Conservation (phyloP, 2,113 vertebrate species). For the Sapajus apella region DNA sequence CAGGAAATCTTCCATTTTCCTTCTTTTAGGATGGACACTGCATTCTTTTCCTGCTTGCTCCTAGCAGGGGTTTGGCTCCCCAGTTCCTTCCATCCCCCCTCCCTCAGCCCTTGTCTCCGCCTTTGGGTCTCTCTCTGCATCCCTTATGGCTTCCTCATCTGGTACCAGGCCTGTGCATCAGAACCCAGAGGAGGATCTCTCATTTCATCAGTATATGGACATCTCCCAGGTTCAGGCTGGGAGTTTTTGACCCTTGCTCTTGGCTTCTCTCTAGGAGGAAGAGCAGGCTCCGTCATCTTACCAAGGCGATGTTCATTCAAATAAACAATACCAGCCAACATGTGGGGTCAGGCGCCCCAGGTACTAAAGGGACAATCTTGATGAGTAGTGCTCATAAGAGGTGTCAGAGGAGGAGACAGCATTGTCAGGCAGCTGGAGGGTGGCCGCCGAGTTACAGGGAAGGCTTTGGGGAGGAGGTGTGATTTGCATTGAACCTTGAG, state of each 20-base stretch:
- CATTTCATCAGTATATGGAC: background rate
- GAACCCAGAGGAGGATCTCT: background rate
- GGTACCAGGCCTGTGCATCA: background rate
- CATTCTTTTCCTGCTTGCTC: slow-evolving; percentile 40
- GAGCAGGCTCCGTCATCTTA: background rate
- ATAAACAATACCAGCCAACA: background rate
- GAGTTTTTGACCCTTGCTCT: background rate
- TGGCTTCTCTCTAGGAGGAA: background rate
- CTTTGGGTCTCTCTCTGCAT: background rate
- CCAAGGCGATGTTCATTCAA: background rate
- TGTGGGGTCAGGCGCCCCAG: background rate
- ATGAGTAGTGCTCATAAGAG: background rate
- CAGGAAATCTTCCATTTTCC: slow-evolving; percentile 20
- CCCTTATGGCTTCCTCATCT: background rate
- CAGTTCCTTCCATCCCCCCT: background rate
- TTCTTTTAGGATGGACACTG: background rate
- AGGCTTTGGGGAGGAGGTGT: background rate
- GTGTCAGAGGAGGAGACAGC: background rate
- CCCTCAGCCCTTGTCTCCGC: background rate
- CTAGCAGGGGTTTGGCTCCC: background rate
- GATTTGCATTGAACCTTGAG: background rate
- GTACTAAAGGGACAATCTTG: background rate
- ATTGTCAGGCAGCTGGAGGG: fast-evolving
- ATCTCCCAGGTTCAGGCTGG: background rate
- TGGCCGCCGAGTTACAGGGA: background rate